Percentiles rank a stretch among this genome's conserved stretches.
Evolutionary conservation across 2,888 invertebrate genomes (phyloP).

Genomic region (Pseudeuparius sepicola): DNA sequence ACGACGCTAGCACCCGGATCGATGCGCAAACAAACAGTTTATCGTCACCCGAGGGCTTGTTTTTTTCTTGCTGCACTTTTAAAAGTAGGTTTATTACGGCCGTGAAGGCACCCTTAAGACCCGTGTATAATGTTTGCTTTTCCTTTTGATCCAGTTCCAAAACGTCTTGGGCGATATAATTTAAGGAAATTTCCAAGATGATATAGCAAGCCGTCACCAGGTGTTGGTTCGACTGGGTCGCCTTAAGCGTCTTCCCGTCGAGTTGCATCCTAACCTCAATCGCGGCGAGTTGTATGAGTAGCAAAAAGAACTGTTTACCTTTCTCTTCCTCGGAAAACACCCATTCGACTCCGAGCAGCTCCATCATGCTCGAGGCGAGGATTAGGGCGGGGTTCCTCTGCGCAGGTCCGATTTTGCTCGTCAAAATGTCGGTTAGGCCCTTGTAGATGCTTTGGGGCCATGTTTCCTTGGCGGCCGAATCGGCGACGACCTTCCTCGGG

Average conservation of each 20-base stretch:
- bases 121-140: slow-evolving; percentile 81
- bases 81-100: slow-evolving; percentile 66
- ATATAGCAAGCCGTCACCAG: slow-evolving; percentile 75
- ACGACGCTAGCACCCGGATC: slow-evolving; percentile 75
- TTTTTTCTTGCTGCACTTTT: slow-evolving; percentile 65
- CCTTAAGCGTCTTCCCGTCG: slow-evolving; percentile 75
- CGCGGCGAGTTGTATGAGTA: slow-evolving; percentile 76
- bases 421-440: slow-evolving; percentile 72
- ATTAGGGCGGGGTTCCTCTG: slow-evolving; percentile 85
- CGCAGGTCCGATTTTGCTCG: slow-evolving; percentile 76
- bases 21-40: slow-evolving; percentile 76
- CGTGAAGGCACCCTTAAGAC: slow-evolving; percentile 79
- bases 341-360: slow-evolving; percentile 79
- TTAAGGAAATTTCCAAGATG: slow-evolving; percentile 68
- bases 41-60: slow-evolving; percentile 59
- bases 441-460: slow-evolving; percentile 78
- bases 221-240: slow-evolving; percentile 65
- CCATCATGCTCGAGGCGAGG: slow-evolving; percentile 69
- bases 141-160: slow-evolving; percentile 82
- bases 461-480: slow-evolving; percentile 57
- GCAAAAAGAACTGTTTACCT: slow-evolving; percentile 68
- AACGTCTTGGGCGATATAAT: slow-evolving; percentile 70
- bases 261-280: slow-evolving; percentile 92
- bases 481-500: slow-evolving; percentile 55
- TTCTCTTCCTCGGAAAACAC: slow-evolving; percentile 70